Evolutionary conservation across 1,140 invertebrate species (phyloP), one percentile per base, ranked within the genome.

Genomic region (Lysiphlebus fabarum): DNA sequence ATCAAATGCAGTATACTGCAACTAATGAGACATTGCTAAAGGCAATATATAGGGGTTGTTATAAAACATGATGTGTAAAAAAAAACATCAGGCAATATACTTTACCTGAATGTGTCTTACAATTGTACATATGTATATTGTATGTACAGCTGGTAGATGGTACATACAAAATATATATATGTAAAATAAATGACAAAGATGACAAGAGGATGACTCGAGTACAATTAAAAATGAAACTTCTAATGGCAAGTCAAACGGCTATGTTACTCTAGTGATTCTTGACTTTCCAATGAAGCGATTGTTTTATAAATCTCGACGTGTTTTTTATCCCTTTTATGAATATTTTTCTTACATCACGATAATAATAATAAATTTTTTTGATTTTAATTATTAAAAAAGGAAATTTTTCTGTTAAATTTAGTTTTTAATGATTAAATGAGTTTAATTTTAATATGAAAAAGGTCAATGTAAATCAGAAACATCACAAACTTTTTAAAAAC

Each of bases 1-100:
- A 72, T 75, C 70, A 69, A 68, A 56, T 76, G 76, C 75, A 77
- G 75, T 70, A 47, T 41, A 66, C 74, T 78, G 76, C 75, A 80
- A 80, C 78, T 80, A 80, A 80, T 80, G 76, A 80, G 78, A 78
- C 78, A 80, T 79, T 67, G 77, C 77, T 79, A 78, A 79, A 79
- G 77, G 77, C 76, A 75, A 78, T 70, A 63, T 67, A 41, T 59
- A 34, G 38, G 63, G 65, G 58, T 42, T 41, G 45, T 53, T 68
- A 71, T 53, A 61, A 36, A 36, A 51, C n/a, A 33, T 50, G 56
- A 51, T 14, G 49, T 60, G 49, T 61, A 41, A 61, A 56, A 53
- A 61, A 67, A 69, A 26, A 26, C 1, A 71, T 65, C 66, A 73
- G 72, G 74, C 73, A 72, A 78, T 78, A 76, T 73, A 76, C 76